These are phyloP conservation scores for Rhamnusium bicolor DNA, from an alignment of 2,888 invertebrate genomes.

Conservation along the genomic window DNA sequence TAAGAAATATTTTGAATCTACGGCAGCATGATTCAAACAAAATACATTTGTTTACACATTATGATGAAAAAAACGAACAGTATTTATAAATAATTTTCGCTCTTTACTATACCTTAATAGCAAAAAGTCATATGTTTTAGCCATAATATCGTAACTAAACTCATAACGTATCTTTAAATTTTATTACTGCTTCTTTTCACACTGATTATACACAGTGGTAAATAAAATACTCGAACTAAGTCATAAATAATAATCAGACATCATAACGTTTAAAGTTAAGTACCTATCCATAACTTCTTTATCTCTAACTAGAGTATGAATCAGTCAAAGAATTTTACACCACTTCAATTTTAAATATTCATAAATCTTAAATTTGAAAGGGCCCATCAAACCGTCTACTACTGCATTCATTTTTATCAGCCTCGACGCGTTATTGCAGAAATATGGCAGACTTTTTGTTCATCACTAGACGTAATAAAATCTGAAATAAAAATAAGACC, in stretches of 20 bases:
- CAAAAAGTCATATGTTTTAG: conserved; percentile 21
- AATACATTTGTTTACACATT: too few relatives aligned
- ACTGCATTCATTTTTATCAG: neutral
- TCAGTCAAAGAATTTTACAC: neutral
- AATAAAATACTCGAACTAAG: neutral
- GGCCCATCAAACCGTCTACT: neutral
- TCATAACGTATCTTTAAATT: neutral
- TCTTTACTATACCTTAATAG: too few relatives aligned
- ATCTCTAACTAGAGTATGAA: conserved; percentile 2
- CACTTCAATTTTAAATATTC: conserved; percentile 1
- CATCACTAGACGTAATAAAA: neutral
- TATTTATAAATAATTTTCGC: too few relatives aligned
- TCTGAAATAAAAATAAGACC: neutral
- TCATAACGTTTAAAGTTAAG: neutral
- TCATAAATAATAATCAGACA: neutral
- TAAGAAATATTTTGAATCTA: too few relatives aligned
- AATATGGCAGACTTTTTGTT: neutral
- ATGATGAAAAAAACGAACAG: too few relatives aligned
- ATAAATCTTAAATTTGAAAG: conserved; percentile 14
- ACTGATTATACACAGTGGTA: neutral
- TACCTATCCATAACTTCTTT: neutral
- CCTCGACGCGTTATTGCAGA: neutral
- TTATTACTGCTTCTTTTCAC: conserved; percentile 18
- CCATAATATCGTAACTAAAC: neutral
- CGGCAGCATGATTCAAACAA: too few relatives aligned